Evolutionary conservation across 1,140 invertebrate genomes (phyloP).

Genomic region (Antheraea pernyi): DNA sequence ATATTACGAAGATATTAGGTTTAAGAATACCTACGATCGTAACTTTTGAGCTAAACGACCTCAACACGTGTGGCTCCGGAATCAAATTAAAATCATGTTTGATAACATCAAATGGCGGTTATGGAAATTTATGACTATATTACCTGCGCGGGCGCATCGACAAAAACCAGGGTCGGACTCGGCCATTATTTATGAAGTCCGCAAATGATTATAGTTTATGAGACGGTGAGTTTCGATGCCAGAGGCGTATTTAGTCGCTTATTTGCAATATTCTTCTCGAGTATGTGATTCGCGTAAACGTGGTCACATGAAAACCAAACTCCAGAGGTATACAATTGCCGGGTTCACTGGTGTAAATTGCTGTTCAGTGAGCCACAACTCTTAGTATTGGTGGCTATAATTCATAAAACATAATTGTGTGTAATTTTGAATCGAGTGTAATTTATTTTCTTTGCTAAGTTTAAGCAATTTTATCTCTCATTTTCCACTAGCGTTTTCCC

Average conservation of each 20-base stretch:
- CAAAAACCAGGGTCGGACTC: slow-evolving; percentile 65
- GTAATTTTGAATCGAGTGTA: not conserved
- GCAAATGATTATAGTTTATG: slow-evolving; percentile 76
- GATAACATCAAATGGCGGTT: slow-evolving; percentile 78
- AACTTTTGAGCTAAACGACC: slow-evolving; percentile 60
- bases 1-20: not conserved
- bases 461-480: no score
- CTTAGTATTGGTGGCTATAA: not conserved
- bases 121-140: slow-evolving; percentile 79
- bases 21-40: slow-evolving; percentile 55
- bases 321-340: not conserved
- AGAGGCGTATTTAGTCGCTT: slow-evolving; percentile 38
- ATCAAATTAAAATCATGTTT: slow-evolving; percentile 79
- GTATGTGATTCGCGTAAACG: slow-evolving; percentile 11
- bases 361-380: not conserved
- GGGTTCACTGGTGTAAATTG: not conserved
- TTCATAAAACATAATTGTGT: not conserved
- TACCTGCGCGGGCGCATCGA: slow-evolving; percentile 73
- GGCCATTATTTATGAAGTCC: slow-evolving; percentile 73
- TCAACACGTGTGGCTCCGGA: slow-evolving; percentile 74
- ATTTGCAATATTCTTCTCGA: slow-evolving; percentile 8
- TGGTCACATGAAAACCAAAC: slow-evolving; percentile 11
- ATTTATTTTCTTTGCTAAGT: no score
- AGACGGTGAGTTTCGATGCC: slow-evolving; percentile 34
- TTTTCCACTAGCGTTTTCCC: no score